Conservation (phyloP, 1,140 invertebrate genomes). For the Belonocnema kinseyi region DNA sequence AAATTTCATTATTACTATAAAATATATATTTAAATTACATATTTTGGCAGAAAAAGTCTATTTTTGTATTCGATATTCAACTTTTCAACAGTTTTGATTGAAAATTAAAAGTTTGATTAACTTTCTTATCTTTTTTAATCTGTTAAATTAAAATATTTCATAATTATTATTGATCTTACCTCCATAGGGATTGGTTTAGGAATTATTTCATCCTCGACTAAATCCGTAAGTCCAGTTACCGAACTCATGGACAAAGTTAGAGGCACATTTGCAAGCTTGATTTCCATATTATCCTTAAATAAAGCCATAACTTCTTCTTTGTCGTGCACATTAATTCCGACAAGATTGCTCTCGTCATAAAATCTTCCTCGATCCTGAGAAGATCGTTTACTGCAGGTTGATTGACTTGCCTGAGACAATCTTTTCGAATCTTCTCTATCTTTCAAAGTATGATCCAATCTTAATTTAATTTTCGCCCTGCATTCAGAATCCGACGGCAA, state of each 20-base stretch:
- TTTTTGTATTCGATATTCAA: too few relatives aligned
- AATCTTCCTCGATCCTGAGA: slow-evolving; percentile 44
- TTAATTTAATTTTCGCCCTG: slow-evolving; percentile 76
- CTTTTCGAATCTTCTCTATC: slow-evolving; percentile 69
- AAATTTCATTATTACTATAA: too few relatives aligned
- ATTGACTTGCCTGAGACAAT: slow-evolving; percentile 66
- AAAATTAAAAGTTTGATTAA: too few relatives aligned
- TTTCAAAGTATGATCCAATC: slow-evolving; percentile 79
- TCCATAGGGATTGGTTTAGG: slow-evolving; percentile 86
- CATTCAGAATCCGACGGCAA: slow-evolving; percentile 77
- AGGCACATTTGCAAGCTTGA: slow-evolving; percentile 81
- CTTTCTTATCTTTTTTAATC: too few relatives aligned
- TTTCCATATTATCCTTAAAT: slow-evolving; percentile 76
- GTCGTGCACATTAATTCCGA: slow-evolving; percentile 61
- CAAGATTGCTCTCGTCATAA: background rate
- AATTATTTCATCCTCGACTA: slow-evolving; percentile 91
- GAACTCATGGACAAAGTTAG: slow-evolving; percentile 88
- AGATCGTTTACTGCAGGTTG: slow-evolving; percentile 38
- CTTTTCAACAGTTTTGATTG: too few relatives aligned
- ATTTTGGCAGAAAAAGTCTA: too few relatives aligned
- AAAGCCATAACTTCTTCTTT: slow-evolving; percentile 65
- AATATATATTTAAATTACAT: too few relatives aligned
- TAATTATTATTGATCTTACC: slow-evolving; percentile 70
- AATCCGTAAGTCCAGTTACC: slow-evolving; percentile 85
- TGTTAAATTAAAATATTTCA: too few relatives aligned